Base-by-base conservation (phyloP, 2,797 vertebrate genomes). In the Ctenopoma kingsleyae region DNA sequence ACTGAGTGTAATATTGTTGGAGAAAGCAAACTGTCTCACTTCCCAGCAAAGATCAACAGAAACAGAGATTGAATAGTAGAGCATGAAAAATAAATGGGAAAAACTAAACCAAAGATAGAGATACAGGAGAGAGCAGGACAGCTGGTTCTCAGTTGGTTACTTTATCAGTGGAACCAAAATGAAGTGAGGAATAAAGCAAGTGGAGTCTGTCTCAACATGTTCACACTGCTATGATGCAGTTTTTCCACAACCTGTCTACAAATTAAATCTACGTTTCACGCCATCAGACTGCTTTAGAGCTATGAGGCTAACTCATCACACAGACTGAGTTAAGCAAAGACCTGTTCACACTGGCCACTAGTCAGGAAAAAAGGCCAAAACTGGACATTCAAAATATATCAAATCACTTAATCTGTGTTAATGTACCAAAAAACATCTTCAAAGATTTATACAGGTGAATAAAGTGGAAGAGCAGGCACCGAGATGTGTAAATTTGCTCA, bases 151-250 rank as follows among this genome's bases (percentile, higher is more conserved):
- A 6, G 50, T 46, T 57, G 6, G 35, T 43, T 59, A 47, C 17
- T 19, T 60, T 60, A 67, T 66, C 49, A 79, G 49, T 48, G 8
- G 57, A 62, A 71, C 8, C 58, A 17, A 79, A 67, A 61, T 62
- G 2, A 61, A 51, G 53, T 52, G 46, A 12, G 32, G 54, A 74
- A 52, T 58, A 17, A 13, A 70, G 35, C 3, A 17, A 48, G 22
- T 5, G 12, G 1, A 10, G 54, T 63, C 3, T 60, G 68, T 78
- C n/a, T 8, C 3, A 71, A 81, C 71, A 79, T 16, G 83, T 60
- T 60, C 8, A 13, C 13, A 41, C n/a, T 51, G 50, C 50, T 25
- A 0, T 52, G 43, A 67, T 1, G 32, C 48, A 19, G 15, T 17
- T 43, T 43, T 43, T 40, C 5, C 15, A 36, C 11, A 36, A 12